A percentile compares a stretch with the other conserved stretches of the same genome.
Conservation (phyloP, 1,140 invertebrate species). For the Aphaenogaster rudis region DNA sequence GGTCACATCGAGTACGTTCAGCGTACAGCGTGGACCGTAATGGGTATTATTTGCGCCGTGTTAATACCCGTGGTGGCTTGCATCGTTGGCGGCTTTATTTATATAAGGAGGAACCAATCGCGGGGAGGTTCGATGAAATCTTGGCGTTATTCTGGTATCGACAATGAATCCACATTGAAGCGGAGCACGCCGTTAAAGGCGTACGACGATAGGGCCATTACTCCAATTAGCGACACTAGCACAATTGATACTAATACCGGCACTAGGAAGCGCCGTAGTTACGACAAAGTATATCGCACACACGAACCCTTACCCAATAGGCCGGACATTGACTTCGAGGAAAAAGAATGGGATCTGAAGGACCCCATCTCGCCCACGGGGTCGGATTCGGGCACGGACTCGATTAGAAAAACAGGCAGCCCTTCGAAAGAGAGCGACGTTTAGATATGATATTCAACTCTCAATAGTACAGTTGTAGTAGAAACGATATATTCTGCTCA, state of each 20-base stretch:
- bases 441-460: slow-evolving; percentile 58
- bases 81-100: slow-evolving; percentile 74
- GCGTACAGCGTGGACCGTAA: slow-evolving; percentile 84
- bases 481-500: neutral
- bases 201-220: slow-evolving; percentile 77
- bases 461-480: slow-evolving; percentile 9
- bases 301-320: slow-evolving; percentile 93
- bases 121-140: slow-evolving; percentile 77
- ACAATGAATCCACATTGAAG: slow-evolving; percentile 74
- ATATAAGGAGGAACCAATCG: slow-evolving; percentile 71
- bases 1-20: slow-evolving; percentile 85
- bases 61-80: slow-evolving; percentile 78
- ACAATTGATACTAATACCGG: slow-evolving; percentile 83
- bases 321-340: slow-evolving; percentile 92
- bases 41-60: slow-evolving; percentile 82
- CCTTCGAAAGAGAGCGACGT: slow-evolving; percentile 84
- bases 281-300: slow-evolving; percentile 93
- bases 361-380: slow-evolving; percentile 88
- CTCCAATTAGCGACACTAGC: slow-evolving; percentile 78
- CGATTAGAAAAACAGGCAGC: slow-evolving; percentile 78
- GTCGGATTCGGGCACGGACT: slow-evolving; percentile 82
- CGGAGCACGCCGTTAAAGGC: slow-evolving; percentile 74
- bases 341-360: slow-evolving; percentile 92
- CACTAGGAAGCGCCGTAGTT: slow-evolving; percentile 89
- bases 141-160: slow-evolving; percentile 80